Conservation (phyloP, 2,797 vertebrate genomes). For the Clarias laeviceps region DNA sequence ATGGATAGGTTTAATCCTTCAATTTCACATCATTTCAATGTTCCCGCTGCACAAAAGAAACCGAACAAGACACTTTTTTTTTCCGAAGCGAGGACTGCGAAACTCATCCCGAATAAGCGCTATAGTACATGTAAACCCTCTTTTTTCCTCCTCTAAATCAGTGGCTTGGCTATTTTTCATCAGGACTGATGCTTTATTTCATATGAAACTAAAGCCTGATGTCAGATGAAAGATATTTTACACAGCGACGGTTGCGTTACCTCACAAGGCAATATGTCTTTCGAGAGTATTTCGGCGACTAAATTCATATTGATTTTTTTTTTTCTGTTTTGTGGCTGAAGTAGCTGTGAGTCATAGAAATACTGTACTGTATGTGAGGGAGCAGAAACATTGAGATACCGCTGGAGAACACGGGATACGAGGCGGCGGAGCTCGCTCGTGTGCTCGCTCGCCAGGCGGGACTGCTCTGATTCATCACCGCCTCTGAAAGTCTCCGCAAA, state of each 20-base stretch:
- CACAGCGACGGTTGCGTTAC: conserved; percentile 47
- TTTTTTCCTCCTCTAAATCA: conserved; percentile 23
- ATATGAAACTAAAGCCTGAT: conserved; percentile 37
- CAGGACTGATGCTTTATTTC: conserved; percentile 9
- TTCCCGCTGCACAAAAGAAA: conserved; percentile 39
- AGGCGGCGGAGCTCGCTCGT: conserved; percentile 25
- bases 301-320: conserved; percentile 48
- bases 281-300: conserved; percentile 16
- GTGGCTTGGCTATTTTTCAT: conserved; percentile 34
- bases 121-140: conserved; percentile 27
- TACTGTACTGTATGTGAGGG: conserved; percentile 21
- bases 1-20: conserved; percentile 48
- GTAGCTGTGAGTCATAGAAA: conserved; percentile 52
- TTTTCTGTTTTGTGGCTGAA: conserved; percentile 13
- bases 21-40: conserved; percentile 28
- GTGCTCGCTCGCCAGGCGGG: neutral
- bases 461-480: conserved; percentile 46
- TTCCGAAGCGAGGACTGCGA: neutral
- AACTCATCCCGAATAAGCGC: neutral
- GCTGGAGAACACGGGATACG: conserved; percentile 29
- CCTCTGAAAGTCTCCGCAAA: conserved; percentile 36
- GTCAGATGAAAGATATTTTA: conserved; percentile 51
- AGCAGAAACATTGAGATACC: conserved; percentile 51
- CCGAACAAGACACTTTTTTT: neutral
- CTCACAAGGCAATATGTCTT: conserved; percentile 34